phyloP scores from a whole-genome alignment of 2,888 invertebrate species.

The Cosmorhoe ocellata region DNA sequence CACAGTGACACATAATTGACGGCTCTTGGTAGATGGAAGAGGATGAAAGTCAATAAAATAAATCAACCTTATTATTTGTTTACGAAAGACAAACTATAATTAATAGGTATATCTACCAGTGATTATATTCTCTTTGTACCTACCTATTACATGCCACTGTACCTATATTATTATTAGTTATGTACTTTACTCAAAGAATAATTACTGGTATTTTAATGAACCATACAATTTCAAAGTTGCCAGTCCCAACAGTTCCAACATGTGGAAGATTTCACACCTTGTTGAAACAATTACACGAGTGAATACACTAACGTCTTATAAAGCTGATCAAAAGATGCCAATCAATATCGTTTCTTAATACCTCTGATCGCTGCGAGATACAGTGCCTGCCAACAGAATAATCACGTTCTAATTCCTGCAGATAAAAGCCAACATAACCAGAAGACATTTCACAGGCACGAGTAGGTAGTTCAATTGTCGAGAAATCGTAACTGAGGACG shows the following conservation, averaged over 20 bases:
- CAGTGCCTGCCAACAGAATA: background rate
- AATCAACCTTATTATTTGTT: slow-evolving; percentile 2
- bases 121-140: too few relatives aligned
- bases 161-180: too few relatives aligned
- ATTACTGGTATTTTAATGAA: too few relatives aligned
- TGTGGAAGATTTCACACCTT: too few relatives aligned
- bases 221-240: too few relatives aligned
- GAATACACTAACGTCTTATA: too few relatives aligned
- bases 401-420: slow-evolving; percentile 9
- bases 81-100: background rate
- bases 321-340: slow-evolving; percentile 1
- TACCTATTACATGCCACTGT: too few relatives aligned
- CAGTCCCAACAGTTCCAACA: too few relatives aligned
- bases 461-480: slow-evolving; percentile 18
- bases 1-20: slow-evolving; percentile 4
- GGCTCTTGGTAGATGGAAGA: background rate
- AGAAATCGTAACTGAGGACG: slow-evolving; percentile 35
- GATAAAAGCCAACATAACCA: slow-evolving; percentile 23
- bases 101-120: too few relatives aligned
- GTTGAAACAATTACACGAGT: too few relatives aligned
- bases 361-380: slow-evolving; percentile 4
- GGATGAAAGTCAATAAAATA: slow-evolving; percentile 1
- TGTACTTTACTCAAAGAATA: too few relatives aligned
- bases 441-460: slow-evolving; percentile 11
- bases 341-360: slow-evolving; percentile 3